Conservation (phyloP, 2,113 vertebrate species). For the human (Homo sapiens) region GRCh38 chr6:131923001-131923500, state of each 20-base stretch:
- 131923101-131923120: neutral
- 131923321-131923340: neutral
- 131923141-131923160: neutral
- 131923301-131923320: neutral
- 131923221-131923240: neutral
- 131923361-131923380: neutral
- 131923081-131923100: neutral
- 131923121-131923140: neutral
- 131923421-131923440: neutral
- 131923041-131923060: neutral
- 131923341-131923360: neutral
- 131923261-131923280: neutral
- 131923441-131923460: neutral
- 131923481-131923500: neutral
- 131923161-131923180: neutral
- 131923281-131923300: neutral
- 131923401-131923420: neutral
- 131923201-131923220: neutral
- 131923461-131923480: neutral
- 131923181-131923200: no score
- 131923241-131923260: neutral
- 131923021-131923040: neutral
- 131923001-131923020: neutral
- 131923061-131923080: neutral
- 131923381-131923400: neutral